Percentiles rank a stretch among this genome's conserved stretches.
phyloP scores from a whole-genome alignment of 2,888 invertebrate species.

The Rhagium mordax region DNA sequence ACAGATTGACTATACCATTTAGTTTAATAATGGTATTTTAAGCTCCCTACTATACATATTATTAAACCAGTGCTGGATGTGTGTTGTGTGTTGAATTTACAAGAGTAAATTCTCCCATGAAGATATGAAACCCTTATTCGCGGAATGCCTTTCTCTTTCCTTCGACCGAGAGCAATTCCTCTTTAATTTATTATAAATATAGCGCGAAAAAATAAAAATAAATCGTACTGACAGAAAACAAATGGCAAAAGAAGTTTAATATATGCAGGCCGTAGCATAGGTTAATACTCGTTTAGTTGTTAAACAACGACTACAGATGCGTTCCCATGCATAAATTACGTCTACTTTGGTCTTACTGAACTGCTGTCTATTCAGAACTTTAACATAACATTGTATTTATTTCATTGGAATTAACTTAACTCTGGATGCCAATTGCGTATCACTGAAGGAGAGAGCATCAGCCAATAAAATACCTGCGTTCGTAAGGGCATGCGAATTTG shows the following conservation, averaged over 20 bases:
- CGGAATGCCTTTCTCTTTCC: conserved; percentile 10
- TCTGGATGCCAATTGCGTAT: conserved; percentile 36
- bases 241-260: conserved; percentile 50
- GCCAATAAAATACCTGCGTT: conserved; percentile 8
- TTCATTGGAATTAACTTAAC: conserved; percentile 45
- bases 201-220: conserved; percentile 28
- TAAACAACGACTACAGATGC: conserved; percentile 55
- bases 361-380: conserved; percentile 52
- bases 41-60: too few relatives aligned
- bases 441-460: conserved; percentile 8
- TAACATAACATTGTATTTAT: conserved; percentile 50
- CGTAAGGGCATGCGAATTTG: conserved; percentile 10
- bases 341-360: conserved; percentile 52
- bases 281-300: conserved; percentile 57
- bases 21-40: too few relatives aligned
- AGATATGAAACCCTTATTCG: neutral
- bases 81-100: conserved; percentile 1
- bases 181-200: conserved; percentile 25
- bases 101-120: neutral
- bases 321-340: conserved; percentile 58
- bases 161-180: neutral
- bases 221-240: conserved; percentile 45
- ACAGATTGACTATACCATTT: too few relatives aligned
- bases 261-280: conserved; percentile 50
- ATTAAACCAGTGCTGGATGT: too few relatives aligned